Percentiles rank a stretch among this genome's conserved stretches.
phyloP scores from a whole-genome alignment of 1,140 invertebrate genomes.

The Drosophila oshimai region DNA sequence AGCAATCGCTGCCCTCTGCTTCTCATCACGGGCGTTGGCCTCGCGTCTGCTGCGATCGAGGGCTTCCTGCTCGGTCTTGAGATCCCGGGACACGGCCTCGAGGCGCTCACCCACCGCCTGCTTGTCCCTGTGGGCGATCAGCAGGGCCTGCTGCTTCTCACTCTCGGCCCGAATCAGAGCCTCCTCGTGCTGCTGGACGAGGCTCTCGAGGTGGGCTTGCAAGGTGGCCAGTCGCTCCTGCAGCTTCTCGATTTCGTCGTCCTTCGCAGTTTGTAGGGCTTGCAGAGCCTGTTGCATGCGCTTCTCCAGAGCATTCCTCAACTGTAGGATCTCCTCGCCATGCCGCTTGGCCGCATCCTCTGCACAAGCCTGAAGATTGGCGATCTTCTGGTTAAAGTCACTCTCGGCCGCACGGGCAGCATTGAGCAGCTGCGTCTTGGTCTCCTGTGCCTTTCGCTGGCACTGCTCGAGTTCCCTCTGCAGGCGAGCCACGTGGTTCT shows the following conservation, averaged over 20 bases:
- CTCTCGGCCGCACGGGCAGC: slow-evolving; percentile 89
- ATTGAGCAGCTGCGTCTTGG: slow-evolving; percentile 87
- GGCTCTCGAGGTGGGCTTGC: slow-evolving; percentile 89
- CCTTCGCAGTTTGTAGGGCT: slow-evolving; percentile 89
- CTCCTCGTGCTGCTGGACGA: slow-evolving; percentile 93
- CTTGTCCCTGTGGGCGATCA: slow-evolving; percentile 94
- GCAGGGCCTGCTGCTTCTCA: slow-evolving; percentile 93
- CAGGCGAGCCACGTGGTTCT: slow-evolving; percentile 87
- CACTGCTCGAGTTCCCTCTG: slow-evolving; percentile 89
- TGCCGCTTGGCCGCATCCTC: slow-evolving; percentile 89
- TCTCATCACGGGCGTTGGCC: slow-evolving; percentile 87
- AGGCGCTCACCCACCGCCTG: slow-evolving; percentile 91
- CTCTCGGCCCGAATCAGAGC: slow-evolving; percentile 92
- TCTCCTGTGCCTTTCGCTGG: slow-evolving; percentile 89
- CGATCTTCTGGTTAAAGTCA: slow-evolving; percentile 89
- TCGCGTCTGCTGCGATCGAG: slow-evolving; percentile 88
- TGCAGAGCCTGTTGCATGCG: slow-evolving; percentile 88
- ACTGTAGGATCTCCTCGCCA: slow-evolving; percentile 91
- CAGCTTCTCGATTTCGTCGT: slow-evolving; percentile 88
- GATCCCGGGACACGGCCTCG: slow-evolving; percentile 86
- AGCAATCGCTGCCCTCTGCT: slow-evolving; percentile 87
- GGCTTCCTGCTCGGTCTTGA: slow-evolving; percentile 88
- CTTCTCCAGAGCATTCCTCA: slow-evolving; percentile 88
- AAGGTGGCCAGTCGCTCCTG: slow-evolving; percentile 89
- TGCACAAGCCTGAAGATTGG: slow-evolving; percentile 88